Percentiles rank a stretch among this genome's conserved stretches.
These are phyloP conservation scores for Tuta absoluta DNA, from an alignment of 2,888 invertebrate species.

Conservation along the genomic window DNA sequence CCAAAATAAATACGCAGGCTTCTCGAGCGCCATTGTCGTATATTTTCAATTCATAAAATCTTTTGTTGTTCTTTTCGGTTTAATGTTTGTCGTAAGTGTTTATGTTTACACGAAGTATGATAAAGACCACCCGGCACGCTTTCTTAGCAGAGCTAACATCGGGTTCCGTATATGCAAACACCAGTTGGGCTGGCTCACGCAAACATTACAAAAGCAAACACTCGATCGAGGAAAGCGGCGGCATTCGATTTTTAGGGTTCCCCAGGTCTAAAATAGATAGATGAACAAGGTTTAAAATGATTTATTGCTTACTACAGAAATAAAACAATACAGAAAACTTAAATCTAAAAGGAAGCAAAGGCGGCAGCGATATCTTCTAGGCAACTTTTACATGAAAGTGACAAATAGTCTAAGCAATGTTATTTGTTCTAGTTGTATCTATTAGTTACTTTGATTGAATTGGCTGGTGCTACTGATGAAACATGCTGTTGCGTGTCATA, in stretches of 20 bases:
- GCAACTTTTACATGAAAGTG: too few species aligned
- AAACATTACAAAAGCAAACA: constrained; percentile 71
- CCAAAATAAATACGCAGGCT: too few species aligned
- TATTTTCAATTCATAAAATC: constrained; percentile 30
- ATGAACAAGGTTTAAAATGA: too few species aligned
- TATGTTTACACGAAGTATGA: constrained; percentile 72
- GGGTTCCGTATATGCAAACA: constrained; percentile 58
- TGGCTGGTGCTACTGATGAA: too few species aligned
- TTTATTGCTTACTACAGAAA: too few species aligned
- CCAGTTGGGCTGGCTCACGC: constrained; percentile 73
- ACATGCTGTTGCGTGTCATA: too few species aligned
- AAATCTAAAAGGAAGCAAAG: too few species aligned
- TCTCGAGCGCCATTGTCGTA: neutral
- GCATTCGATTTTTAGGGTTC: constrained; percentile 54
- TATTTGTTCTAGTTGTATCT: too few species aligned
- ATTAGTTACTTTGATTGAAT: too few species aligned
- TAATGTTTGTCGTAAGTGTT: constrained; percentile 60
- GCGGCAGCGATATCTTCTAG: too few species aligned
- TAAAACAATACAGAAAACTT: too few species aligned
- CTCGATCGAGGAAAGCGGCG: constrained; percentile 62
- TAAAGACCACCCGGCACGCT: constrained; percentile 75
- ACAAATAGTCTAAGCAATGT: too few species aligned
- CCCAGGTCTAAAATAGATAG: neutral
- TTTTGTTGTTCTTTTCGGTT: constrained; percentile 62
- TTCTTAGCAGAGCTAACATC: constrained; percentile 55